Evolutionary conservation across 2,888 invertebrate genomes (phyloP), one percentile per base, ranked within the genome.

Genomic region (Aricia artaxerxes): DNA sequence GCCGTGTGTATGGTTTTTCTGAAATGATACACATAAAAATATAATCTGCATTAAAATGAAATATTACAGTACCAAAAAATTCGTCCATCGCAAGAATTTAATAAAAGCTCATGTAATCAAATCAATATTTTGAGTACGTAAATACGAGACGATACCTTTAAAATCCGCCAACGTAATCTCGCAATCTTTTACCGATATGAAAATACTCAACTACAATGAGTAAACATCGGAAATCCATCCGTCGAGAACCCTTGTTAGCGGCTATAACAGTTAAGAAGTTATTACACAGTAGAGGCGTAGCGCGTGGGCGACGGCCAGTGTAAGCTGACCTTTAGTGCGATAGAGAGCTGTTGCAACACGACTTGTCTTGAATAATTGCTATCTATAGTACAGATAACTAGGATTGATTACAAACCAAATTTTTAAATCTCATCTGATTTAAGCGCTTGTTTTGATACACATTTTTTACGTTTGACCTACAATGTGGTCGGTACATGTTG

Each of bases 151-250:
- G 35, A 69, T 35, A 31, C 9, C 11, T 69, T 35, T 38, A 69
- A 69, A 69, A 38, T 35, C 35, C 35, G 31, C 69, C 69, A 69
- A 38, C 35, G 35, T 69, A 38, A 35, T 35, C 1, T 69, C 13
- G 69, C 35, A 13, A 35, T 69, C 69, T 35, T 69, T 69, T 38
- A 69, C 69, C 69, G 69, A 13, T 69, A 16, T 69, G 16, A 69
- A 69, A 69, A 69, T 35, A 69, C 69, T 69, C 35, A 3, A 69
- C 4, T 5, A 38, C 38, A 35, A 69, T 69, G 69, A 35, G 69
- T 87, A 86, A 85, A 86, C 85, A 87, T 82, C 82, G 84, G 85
- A 81, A 84, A 84, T 83, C 73, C 61, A 57, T 69, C 69, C 35
- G 75, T 76, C 76, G 76, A 57, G 76, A 57, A 76, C 76, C 76